Conservation (phyloP, 2,888 invertebrate species). For the Osmoderma eremita region DNA sequence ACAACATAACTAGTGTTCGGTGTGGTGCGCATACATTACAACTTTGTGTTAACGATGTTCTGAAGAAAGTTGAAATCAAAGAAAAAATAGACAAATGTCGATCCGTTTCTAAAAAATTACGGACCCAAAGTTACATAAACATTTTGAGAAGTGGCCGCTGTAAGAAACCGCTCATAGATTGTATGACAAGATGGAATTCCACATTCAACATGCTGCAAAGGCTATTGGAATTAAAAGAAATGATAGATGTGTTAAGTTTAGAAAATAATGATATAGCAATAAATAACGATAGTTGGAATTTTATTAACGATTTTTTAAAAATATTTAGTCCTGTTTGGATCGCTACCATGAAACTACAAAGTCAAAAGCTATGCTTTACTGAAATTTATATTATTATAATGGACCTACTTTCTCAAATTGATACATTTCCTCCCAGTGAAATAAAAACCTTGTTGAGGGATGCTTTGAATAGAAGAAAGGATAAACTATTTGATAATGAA, state of each 20-base stretch:
- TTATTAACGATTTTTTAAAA: constrained; percentile 1
- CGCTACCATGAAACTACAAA: background rate
- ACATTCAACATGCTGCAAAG: constrained; percentile 28
- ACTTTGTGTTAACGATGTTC: constrained; percentile 31
- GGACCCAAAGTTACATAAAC: constrained; percentile 6
- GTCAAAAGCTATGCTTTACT: background rate
- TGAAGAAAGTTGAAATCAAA: constrained; percentile 7
- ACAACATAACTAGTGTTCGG: constrained; percentile 10
- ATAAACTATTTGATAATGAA: constrained; percentile 6
- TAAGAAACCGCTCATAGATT: constrained; percentile 24
- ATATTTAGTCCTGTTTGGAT: background rate
- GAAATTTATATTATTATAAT: constrained; percentile 6
- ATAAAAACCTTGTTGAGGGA: background rate
- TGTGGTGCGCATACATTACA: constrained; percentile 38
- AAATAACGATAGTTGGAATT: background rate
- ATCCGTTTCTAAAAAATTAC: constrained; percentile 20
- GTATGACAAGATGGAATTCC: constrained; percentile 22
- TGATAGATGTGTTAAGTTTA: background rate
- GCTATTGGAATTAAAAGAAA: constrained; percentile 12
- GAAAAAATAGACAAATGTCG: constrained; percentile 13
- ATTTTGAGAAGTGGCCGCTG: constrained; percentile 16
- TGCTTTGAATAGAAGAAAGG: background rate
- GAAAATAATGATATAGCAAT: background rate
- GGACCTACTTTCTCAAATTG: background rate
- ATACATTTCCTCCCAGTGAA: background rate